Conservation (phyloP, 2,113 vertebrate species). For the Lontra canadensis region DNA sequence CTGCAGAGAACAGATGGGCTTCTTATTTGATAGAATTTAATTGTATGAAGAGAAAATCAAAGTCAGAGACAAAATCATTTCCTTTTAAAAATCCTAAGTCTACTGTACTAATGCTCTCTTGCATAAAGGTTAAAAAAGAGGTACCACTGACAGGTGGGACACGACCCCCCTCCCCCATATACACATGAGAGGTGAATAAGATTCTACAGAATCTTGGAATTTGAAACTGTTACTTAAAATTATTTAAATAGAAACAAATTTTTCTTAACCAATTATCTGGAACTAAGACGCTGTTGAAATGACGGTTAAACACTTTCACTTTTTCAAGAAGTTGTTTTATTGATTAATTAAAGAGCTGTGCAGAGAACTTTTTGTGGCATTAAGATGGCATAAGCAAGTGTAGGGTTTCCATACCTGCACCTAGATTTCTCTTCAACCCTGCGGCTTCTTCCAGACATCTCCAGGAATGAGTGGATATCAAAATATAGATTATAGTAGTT, state of each 20-base stretch:
- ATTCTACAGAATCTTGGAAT: not conserved
- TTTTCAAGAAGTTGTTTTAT: not conserved
- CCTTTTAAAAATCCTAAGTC: constrained; percentile 24
- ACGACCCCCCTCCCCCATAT: not conserved
- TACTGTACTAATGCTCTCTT: not conserved
- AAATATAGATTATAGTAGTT: not conserved
- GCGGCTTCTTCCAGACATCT: not conserved
- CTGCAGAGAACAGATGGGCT: not conserved
- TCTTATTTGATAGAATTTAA: not conserved
- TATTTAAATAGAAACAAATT: constrained; percentile 31
- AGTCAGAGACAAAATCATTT: constrained; percentile 9
- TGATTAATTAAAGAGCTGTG: not conserved
- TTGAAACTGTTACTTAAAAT: not conserved
- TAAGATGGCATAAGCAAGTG: not conserved
- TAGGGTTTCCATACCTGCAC: not conserved
- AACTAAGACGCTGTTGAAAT: not conserved
- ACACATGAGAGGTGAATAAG: not conserved
- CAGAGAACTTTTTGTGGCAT: not conserved
- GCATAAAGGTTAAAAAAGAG: not conserved
- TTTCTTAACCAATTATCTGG: constrained; percentile 3
- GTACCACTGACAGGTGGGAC: not conserved
- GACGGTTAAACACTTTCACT: not conserved
- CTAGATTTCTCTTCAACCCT: not conserved
- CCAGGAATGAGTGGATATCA: not conserved
- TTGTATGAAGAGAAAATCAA: not conserved